A percentile compares a stretch with the other conserved stretches of the same genome.
Conservation (phyloP, 2,888 invertebrate genomes). For the Caenorhabditis sp. region DNA sequence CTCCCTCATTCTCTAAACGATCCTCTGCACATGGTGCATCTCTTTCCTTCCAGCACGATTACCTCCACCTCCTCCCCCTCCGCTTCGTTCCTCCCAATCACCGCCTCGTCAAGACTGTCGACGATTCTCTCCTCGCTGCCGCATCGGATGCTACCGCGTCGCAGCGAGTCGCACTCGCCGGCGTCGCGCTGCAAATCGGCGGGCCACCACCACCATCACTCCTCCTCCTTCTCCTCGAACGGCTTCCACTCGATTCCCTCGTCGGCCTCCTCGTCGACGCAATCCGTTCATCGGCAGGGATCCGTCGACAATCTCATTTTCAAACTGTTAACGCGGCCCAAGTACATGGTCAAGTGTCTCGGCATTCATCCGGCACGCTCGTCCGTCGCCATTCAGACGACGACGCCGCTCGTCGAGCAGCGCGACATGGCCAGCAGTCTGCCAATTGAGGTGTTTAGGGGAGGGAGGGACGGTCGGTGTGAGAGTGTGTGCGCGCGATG, state of each 20-base stretch:
- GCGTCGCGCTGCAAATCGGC: conserved; percentile 42
- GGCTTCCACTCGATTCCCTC: conserved; percentile 39
- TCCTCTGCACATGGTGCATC: too few relatives aligned
- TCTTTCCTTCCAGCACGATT: too few relatives aligned
- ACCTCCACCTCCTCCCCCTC: too few relatives aligned
- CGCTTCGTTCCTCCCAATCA: background rate
- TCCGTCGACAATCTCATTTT: conserved; percentile 48
- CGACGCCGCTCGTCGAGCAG: conserved; percentile 14
- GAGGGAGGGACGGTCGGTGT: background rate
- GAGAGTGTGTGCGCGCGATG: background rate
- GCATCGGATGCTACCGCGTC: conserved; percentile 41
- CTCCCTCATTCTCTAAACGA: too few relatives aligned
- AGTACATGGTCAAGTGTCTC: conserved; percentile 44
- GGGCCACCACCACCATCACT: background rate
- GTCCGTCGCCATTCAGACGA: conserved; percentile 50
- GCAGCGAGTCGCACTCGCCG: conserved; percentile 56
- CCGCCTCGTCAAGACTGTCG: too few relatives aligned
- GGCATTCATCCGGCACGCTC: conserved; percentile 22
- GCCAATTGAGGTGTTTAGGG: conserved; percentile 4
- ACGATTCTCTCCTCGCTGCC: background rate
- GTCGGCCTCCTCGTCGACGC: conserved; percentile 28
- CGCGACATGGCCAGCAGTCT: background rate
- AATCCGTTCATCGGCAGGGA: conserved; percentile 30
- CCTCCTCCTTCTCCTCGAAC: conserved; percentile 10
- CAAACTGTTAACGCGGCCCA: conserved; percentile 35